Percentiles rank a stretch among this genome's conserved stretches.
Evolutionary conservation across 2,888 invertebrate species (phyloP).

Genomic region (Aromia moschata): DNA sequence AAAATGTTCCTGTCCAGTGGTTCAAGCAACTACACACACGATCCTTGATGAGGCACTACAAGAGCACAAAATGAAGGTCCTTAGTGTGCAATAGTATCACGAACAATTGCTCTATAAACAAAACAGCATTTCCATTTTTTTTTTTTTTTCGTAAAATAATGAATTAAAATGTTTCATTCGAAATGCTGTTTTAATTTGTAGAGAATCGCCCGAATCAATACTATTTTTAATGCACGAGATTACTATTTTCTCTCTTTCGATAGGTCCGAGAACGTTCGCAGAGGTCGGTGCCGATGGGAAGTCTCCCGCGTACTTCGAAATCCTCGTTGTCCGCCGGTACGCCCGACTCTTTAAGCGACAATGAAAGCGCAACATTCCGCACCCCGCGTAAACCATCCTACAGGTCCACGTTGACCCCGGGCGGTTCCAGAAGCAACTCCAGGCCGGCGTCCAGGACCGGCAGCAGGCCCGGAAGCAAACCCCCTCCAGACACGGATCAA

Average conservation of each 20-base stretch:
- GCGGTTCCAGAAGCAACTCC: conserved; percentile 76
- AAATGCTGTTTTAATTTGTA: too few species aligned
- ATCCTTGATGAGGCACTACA: neutral
- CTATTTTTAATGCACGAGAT: too few species aligned
- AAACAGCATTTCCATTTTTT: too few species aligned
- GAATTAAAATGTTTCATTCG: too few species aligned
- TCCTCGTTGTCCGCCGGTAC: conserved; percentile 87
- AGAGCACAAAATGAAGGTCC: conserved; percentile 9
- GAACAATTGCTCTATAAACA: neutral
- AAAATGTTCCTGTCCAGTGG: neutral
- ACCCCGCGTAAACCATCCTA: conserved; percentile 74
- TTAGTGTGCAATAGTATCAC: neutral
- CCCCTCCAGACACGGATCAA: conserved; percentile 93
- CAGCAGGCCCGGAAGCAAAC: conserved; percentile 88
- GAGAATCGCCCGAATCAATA: too few species aligned
- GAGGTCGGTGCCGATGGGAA: conserved; percentile 87
- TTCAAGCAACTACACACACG: too few species aligned
- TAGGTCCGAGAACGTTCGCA: conserved; percentile 94
- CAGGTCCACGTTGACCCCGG: conserved; percentile 78
- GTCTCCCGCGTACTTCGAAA: conserved; percentile 73
- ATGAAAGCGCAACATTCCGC: conserved; percentile 78
- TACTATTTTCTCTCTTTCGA: conserved; percentile 21
- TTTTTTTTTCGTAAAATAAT: too few species aligned
- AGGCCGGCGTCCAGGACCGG: conserved; percentile 87
- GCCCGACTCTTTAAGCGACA: conserved; percentile 89